Evolutionary conservation across 2,888 invertebrate species (phyloP), one percentile per base, ranked within the genome.

Genomic region (Lypha dubia): DNA sequence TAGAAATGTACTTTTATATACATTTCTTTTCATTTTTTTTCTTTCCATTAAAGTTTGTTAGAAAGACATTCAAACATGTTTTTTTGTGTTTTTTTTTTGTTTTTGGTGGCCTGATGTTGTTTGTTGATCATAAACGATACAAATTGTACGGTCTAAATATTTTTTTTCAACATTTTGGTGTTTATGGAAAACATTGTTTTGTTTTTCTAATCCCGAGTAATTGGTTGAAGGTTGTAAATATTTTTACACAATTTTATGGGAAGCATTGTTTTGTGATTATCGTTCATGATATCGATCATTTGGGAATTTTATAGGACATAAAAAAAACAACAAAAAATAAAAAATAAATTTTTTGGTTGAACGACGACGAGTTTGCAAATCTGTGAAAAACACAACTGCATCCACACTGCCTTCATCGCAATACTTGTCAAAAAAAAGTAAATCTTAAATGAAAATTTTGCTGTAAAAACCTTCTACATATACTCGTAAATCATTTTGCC

Each of bases 111-210:
- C 38, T 17, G 28, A 28, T 17, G 28, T 22, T 51, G 32, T 63
- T 22, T 51, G 32, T 63, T 76, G 46, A 65, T 70, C 44, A 58
- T 46, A 65, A 65, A 76, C 58, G 32, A 32, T 82, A 68, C 20
- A 70, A 73, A 76, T 76, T 82, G 70, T 71, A 70, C 76, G 82
- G 82, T 82, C 82, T 71, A 82, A 63, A 82, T 65, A 76, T 49
- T 76, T 65, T 71, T n/a, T n/a, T n/a, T n/a, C n/a, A 9, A 58
- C 28, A 56, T 41, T 35, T 63, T 79, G 49, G 24, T 70, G 56
- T 32, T 38, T 24, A 9, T 7, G 9, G 8, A 35, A 56, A 9
- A 15, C n/a, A 32, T 20, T 49, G 9, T 38, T 46, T 32, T 15
- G 41, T 22, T 38, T 38, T 58, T 51, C 20, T n/a, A 46, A 46